Evolutionary conservation across 2,888 invertebrate genomes (phyloP), one percentile per base, ranked within the genome.

Genomic region (Ophion costatus): DNA sequence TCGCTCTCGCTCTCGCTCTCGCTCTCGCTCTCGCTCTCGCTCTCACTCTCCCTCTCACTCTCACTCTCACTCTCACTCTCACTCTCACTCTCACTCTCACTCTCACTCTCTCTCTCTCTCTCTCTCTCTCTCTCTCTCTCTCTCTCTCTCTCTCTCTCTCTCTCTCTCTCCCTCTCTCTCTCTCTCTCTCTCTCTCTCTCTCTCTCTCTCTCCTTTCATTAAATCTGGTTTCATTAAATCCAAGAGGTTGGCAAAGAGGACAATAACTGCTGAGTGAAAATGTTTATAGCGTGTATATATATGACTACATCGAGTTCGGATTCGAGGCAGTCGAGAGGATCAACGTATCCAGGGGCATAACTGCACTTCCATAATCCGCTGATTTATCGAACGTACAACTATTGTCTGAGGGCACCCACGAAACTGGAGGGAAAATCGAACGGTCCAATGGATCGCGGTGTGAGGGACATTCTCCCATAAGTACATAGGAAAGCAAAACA

Each of bases 151-250:
- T 67, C 64, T 42, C 3, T 17, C 42, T 4, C 80, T 24, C 20
- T 71, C 69, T 11, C 69, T 82, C n/a, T n/a, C n/a, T n/a, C n/a
- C n/a, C n/a, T n/a, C n/a, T n/a, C n/a, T n/a, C n/a, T n/a, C n/a
- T 24, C 24, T 24, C 24, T 2, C 24, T 24, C 24, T 24, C 24
- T 24, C 24, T 1, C 24, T 24, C 24, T 24, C 24, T 24, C 24
- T 2, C 24, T 24, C 24, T 24, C 24, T 24, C 24, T 1, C 24
- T 24, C 24, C n/a, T n/a, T n/a, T n/a, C n/a, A n/a, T n/a, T n/a
- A n/a, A n/a, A n/a, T n/a, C 86, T 87, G 87, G 85, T 88, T 89
- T 87, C 88, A 88, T 88, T 88, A 90, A 89, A 87, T 83, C 80
- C 75, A 70, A 71, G 64, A 69, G 70, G 45, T 5, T 45, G 51